phyloP scores from a whole-genome alignment of 2,797 vertebrate species.

The Phylloscopus collybita region DNA sequence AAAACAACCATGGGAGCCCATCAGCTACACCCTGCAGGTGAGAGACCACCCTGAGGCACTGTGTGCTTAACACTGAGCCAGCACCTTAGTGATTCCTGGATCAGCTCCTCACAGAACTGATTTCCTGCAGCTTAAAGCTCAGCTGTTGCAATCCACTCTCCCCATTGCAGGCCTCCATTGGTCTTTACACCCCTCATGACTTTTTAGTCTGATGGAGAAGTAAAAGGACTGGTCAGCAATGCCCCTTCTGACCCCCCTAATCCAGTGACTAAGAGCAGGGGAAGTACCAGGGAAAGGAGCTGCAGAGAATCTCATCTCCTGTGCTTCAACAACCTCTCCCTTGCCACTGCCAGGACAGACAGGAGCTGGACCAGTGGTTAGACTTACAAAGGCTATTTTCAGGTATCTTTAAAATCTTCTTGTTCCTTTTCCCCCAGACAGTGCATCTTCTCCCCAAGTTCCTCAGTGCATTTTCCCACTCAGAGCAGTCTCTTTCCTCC shows the following conservation, averaged over 20 bases:
- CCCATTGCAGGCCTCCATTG: background rate
- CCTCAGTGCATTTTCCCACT: background rate
- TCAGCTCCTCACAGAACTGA: background rate
- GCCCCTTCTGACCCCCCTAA: background rate
- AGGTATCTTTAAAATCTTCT: background rate
- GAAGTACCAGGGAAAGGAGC: background rate
- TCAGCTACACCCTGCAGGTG: background rate
- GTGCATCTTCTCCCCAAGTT: background rate
- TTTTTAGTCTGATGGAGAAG: background rate
- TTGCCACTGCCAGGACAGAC: background rate
- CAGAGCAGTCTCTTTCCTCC: background rate
- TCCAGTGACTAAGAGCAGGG: background rate
- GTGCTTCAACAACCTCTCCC: background rate
- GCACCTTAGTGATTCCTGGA: background rate
- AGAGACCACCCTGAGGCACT: background rate
- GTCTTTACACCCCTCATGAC: background rate
- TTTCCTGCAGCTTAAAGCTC: background rate
- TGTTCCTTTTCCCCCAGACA: accelerated
- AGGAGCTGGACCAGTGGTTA: background rate
- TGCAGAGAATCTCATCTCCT: background rate
- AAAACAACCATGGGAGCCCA: background rate
- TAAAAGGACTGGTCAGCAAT: background rate
- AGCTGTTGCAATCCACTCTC: background rate
- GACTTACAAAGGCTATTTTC: background rate
- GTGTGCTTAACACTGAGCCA: background rate